These are phyloP conservation scores for Amiota communis DNA, from an alignment of 2,888 invertebrate genomes.

Conservation along the genomic window DNA sequence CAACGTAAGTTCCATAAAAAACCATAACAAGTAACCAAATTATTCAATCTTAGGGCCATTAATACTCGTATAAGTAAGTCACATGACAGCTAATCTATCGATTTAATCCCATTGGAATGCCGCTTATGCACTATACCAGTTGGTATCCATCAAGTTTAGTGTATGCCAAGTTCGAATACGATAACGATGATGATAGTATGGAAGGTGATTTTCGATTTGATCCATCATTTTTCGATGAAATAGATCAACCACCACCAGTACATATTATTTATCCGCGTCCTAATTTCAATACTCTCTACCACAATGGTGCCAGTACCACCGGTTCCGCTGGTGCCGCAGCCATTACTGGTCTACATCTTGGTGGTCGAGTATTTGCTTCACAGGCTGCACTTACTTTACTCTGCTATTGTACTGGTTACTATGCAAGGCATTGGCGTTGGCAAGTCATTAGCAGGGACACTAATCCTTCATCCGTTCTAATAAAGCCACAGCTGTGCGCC, in stretches of 20 bases:
- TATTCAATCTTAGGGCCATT: background rate
- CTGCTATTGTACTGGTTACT: slow-evolving; percentile 20
- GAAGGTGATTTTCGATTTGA: slow-evolving; percentile 66
- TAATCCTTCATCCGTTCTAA: slow-evolving; percentile 6
- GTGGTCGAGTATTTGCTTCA: slow-evolving; percentile 17
- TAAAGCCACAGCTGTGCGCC: background rate
- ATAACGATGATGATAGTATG: background rate
- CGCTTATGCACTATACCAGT: slow-evolving; percentile 19
- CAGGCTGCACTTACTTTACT: slow-evolving; percentile 13
- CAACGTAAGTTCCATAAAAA: slow-evolving; percentile 77
- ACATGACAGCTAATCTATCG: too few relatives aligned
- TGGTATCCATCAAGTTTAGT: slow-evolving; percentile 81
- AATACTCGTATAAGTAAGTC: background rate
- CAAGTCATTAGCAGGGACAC: background rate
- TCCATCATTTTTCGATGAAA: slow-evolving; percentile 77
- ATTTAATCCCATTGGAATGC: background rate
- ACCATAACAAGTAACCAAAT: background rate
- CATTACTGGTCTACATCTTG: slow-evolving; percentile 37
- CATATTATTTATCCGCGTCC: slow-evolving; percentile 82
- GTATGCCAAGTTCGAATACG: slow-evolving; percentile 75
- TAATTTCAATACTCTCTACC: slow-evolving; percentile 54
- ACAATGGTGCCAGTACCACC: slow-evolving; percentile 34
- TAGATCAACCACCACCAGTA: slow-evolving; percentile 80
- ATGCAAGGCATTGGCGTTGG: slow-evolving; percentile 16
- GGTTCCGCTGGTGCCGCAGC: slow-evolving; percentile 25